These are phyloP conservation scores for Nomia melanderi DNA, from an alignment of 1,140 invertebrate species.

Conservation along the genomic window DNA sequence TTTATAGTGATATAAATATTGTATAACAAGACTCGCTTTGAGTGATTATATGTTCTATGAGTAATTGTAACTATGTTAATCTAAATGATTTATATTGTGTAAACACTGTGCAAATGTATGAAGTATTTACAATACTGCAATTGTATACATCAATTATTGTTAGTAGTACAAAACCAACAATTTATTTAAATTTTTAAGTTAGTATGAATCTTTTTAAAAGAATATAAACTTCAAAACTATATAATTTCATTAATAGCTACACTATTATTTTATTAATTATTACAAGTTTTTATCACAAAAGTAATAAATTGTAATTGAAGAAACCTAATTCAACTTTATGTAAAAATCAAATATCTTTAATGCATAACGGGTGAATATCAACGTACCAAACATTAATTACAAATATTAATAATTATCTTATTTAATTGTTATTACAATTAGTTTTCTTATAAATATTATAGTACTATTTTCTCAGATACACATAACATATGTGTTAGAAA, in stretches of 20 bases:
- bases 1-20: neutral
- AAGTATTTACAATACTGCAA: constrained; percentile 12
- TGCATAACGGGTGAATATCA: constrained; percentile 1
- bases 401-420: constrained; percentile 5
- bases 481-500: constrained; percentile 1
- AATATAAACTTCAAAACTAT: neutral
- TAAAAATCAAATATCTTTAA: constrained; percentile 15
- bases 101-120: constrained; percentile 3
- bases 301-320: constrained; percentile 2
- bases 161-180: neutral
- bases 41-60: neutral
- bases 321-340: constrained; percentile 4
- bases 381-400: neutral
- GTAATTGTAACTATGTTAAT: constrained; percentile 8
- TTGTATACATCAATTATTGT: neutral
- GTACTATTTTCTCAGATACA: neutral
- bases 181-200: neutral
- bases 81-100: constrained; percentile 13
- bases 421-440: constrained; percentile 4
- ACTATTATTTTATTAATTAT: neutral
- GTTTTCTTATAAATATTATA: constrained; percentile 1
- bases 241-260: constrained; percentile 1
- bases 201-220: neutral
- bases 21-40: constrained; percentile 3
- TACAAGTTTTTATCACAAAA: constrained; percentile 21